Conservation (phyloP, 2,797 vertebrate genomes). For the Hephaestus fuliginosus region DNA sequence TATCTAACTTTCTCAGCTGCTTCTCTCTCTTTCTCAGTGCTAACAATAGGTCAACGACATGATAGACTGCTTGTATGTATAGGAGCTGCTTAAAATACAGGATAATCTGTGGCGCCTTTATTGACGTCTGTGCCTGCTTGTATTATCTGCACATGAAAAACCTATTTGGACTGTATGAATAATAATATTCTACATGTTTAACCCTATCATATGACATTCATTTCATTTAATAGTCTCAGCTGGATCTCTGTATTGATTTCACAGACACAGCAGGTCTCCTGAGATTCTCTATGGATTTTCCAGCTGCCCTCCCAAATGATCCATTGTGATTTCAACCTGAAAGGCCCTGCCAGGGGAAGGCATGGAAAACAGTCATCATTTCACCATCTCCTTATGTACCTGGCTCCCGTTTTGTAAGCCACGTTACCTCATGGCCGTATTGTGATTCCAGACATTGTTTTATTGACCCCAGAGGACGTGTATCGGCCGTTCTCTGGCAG, state of each 20-base stretch:
- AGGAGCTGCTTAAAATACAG: conserved; percentile 41
- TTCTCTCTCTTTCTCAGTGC: neutral
- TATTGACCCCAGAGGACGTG: conserved; percentile 60
- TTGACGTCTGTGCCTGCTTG: conserved; percentile 59
- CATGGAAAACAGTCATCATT: conserved; percentile 80
- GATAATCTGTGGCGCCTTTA: conserved; percentile 49
- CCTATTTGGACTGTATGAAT: conserved; percentile 73
- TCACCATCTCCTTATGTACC: conserved; percentile 66
- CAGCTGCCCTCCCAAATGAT: conserved; percentile 82
- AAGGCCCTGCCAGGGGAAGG: conserved; percentile 69
- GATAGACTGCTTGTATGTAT: conserved; percentile 42
- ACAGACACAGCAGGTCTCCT: conserved; percentile 75
- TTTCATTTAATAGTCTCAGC: conserved; percentile 80
- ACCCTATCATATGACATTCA: conserved; percentile 75
- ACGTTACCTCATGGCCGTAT: conserved; percentile 62
- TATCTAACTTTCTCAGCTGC: neutral
- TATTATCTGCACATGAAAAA: conserved; percentile 76
- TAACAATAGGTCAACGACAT: conserved; percentile 26
- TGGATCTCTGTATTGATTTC: conserved; percentile 79
- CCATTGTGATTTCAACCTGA: conserved; percentile 76
- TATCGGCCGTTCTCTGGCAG: conserved; percentile 54
- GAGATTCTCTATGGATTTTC: conserved; percentile 81
- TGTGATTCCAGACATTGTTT: conserved; percentile 74
- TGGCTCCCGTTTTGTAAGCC: conserved; percentile 71
- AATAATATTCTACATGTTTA: conserved; percentile 80